Evolutionary conservation across 2,888 invertebrate species (phyloP), one percentile per base, ranked within the genome.

Genomic region (Parnassius mnemosyne): DNA sequence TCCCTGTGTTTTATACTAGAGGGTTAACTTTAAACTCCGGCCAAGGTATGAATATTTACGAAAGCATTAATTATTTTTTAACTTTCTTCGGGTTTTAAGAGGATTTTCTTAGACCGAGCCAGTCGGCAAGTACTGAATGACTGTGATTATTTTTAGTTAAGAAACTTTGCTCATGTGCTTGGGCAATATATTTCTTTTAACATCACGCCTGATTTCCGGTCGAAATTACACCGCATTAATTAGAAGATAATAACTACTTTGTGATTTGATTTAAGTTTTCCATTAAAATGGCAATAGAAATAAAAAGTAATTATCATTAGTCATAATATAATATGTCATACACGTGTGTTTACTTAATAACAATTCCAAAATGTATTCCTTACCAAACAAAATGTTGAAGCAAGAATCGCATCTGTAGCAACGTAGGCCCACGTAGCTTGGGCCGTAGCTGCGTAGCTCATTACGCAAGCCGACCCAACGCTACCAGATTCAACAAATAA

Each of bases 41-140:
- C 83, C 81, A 81, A 89, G 89, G 90, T 92, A 92, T 92, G 92
- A 92, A 92, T 92, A 92, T 92, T 92, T 92, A 92, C 92, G 92
- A 89, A 92, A 89, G 91, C 89, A 91, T 92, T 92, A 91, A 92
- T 92, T 91, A 92, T 92, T 92, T 92, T 91, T 92, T 90, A 92
- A 90, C 89, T 92, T 91, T 87, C 84, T 83, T 83, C 83, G 79
- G 81, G 76, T 78, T 63, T 84, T 87, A 87, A 89, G 87, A 84
- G 86, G 86, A 83, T 87, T 87, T 86, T 79, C 84, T 84, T 84
- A 78, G 81, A 80, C 76, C 74, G 77, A 79, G 78, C 79, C 74
- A 77, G 78, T 78, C 78, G 76, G 79, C 74, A 75, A 78, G 79
- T 78, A 77, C 81, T 79, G 79, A 81, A 83, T 83, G 84, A 84